These are phyloP conservation scores for Drosophila testacea DNA, from an alignment of 2,888 invertebrate genomes.

Conservation along the genomic window DNA sequence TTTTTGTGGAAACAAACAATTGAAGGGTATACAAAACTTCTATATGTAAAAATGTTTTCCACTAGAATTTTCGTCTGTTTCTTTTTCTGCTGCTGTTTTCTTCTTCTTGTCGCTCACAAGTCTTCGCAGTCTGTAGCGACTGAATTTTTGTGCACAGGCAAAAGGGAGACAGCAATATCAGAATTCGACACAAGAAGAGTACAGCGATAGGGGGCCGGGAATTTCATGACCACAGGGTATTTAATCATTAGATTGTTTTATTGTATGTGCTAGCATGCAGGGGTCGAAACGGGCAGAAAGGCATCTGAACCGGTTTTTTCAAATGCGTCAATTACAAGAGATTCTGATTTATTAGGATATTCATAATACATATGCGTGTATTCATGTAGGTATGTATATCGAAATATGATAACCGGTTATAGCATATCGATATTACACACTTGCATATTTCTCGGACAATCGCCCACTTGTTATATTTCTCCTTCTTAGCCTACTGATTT, in stretches of 20 bases:
- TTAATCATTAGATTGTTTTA: conserved; percentile 21
- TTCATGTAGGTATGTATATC: conserved; percentile 11
- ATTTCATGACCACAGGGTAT: too few species aligned
- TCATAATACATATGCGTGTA: conserved; percentile 2
- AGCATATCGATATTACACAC: conserved; percentile 18
- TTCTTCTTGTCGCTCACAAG: too few species aligned
- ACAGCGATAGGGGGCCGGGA: too few species aligned
- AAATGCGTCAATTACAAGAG: conserved; percentile 15
- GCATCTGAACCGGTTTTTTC: conserved; percentile 37
- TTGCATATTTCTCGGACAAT: conserved; percentile 2
- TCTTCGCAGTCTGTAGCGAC: too few species aligned
- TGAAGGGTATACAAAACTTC: too few species aligned
- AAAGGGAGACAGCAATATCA: too few species aligned
- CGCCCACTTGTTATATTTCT: conserved; percentile 34
- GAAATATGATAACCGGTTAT: conserved; percentile 36
- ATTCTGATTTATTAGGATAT: conserved; percentile 49
- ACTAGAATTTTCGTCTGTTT: too few species aligned
- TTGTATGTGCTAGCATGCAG: conserved; percentile 27
- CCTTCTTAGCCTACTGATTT: conserved; percentile 16
- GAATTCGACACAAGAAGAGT: too few species aligned
- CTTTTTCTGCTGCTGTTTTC: too few species aligned
- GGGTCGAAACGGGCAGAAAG: conserved; percentile 33
- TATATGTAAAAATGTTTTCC: too few species aligned
- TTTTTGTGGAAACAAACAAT: too few species aligned
- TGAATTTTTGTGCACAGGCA: too few species aligned